A percentile compares a stretch with the other conserved stretches of the same genome.
These are phyloP conservation scores for Anhinga anhinga DNA, from an alignment of 2,113 vertebrate genomes.

Conservation along the genomic window DNA sequence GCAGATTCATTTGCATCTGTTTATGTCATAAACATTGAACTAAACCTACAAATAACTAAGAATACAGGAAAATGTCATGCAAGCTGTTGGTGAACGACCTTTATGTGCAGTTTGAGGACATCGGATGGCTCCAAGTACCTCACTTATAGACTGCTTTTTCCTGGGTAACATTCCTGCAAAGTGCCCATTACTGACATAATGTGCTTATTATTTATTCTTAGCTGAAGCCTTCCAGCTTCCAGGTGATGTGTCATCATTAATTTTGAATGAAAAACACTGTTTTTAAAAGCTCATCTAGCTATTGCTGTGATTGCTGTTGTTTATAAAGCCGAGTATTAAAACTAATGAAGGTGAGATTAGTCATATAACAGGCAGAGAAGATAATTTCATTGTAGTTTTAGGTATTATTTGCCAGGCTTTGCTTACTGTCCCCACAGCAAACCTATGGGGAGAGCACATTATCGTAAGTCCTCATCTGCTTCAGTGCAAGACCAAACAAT, in stretches of 20 bases:
- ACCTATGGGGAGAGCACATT: neutral
- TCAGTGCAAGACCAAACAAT: neutral
- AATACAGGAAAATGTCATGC: neutral
- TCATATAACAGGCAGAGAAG: neutral
- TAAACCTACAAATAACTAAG: conserved; percentile 24
- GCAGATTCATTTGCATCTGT: neutral
- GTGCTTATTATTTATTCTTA: neutral
- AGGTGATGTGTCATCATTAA: neutral
- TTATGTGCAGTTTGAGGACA: conserved; percentile 27
- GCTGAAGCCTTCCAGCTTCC: neutral
- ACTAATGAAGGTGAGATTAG: neutral
- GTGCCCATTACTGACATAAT: neutral
- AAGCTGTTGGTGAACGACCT: neutral
- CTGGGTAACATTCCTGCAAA: neutral
- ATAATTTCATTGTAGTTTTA: neutral
- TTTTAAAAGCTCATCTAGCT: neutral
- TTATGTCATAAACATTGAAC: conserved; percentile 33
- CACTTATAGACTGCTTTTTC: neutral
- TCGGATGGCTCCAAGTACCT: neutral
- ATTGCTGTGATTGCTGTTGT: neutral
- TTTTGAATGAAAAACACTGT: neutral
- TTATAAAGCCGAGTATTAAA: neutral
- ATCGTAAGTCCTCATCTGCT: neutral
- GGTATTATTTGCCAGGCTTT: neutral
- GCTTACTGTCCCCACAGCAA: neutral